Evolutionary conservation across 2,888 invertebrate genomes (phyloP).

Genomic region (Drosophila affinis): DNA sequence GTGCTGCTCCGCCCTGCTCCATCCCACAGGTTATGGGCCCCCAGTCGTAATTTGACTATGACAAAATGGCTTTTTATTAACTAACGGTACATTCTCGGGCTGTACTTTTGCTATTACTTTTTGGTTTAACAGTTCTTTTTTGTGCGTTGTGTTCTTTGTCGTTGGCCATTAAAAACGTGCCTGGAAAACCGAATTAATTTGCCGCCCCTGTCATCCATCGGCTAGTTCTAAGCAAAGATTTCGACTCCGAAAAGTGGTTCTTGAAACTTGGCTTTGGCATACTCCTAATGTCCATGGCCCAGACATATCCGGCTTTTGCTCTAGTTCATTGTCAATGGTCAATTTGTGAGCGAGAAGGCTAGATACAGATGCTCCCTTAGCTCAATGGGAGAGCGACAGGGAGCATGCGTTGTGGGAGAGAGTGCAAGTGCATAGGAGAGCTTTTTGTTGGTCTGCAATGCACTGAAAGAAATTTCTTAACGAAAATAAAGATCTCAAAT

Average conservation of each 20-base stretch:
- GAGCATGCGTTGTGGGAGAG: slow-evolving; percentile 35
- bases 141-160: slow-evolving; percentile 18
- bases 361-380: slow-evolving; percentile 15
- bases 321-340: slow-evolving; percentile 74
- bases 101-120: slow-evolving; percentile 41
- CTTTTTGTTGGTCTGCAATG: slow-evolving; percentile 32
- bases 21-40: not conserved
- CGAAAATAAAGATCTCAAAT: too few species aligned
- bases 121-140: slow-evolving; percentile 36
- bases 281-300: slow-evolving; percentile 44
- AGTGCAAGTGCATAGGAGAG: slow-evolving; percentile 27
- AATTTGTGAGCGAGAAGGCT: slow-evolving; percentile 33
- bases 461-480: slow-evolving; percentile 46
- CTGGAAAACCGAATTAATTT: slow-evolving; percentile 30
- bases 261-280: slow-evolving; percentile 57
- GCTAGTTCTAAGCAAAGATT: slow-evolving; percentile 17
- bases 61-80: slow-evolving; percentile 65
- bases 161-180: slow-evolving; percentile 62
- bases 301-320: slow-evolving; percentile 63
- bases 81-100: slow-evolving; percentile 49
- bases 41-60: slow-evolving; percentile 61
- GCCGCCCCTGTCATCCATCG: slow-evolving; percentile 2
- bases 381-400: slow-evolving; percentile 2
- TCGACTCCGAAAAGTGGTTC: slow-evolving; percentile 3
- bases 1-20: not conserved